A percentile compares a stretch with the other conserved stretches of the same genome.
These are phyloP conservation scores for Rhagoletis zephyria DNA, from an alignment of 1,140 invertebrate genomes.

Conservation along the genomic window DNA sequence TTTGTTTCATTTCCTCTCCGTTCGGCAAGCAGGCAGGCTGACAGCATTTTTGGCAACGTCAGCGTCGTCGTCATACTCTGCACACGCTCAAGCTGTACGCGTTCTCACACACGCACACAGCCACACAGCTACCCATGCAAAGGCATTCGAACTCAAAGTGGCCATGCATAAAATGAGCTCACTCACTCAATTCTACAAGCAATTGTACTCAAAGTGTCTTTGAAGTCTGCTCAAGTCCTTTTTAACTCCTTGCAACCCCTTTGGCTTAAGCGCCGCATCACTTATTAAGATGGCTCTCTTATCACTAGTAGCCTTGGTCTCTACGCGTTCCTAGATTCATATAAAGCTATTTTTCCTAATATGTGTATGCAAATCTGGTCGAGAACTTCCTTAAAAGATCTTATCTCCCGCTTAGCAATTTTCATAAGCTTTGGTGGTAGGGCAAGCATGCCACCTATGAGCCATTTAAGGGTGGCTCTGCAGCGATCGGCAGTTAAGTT, in stretches of 20 bases:
- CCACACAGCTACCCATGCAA: neutral
- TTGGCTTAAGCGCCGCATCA: neutral
- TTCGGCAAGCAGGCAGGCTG: neutral
- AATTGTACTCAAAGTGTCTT: neutral
- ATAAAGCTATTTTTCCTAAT: neutral
- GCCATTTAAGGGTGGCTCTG: slow-evolving; percentile 1
- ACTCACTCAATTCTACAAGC: too few relatives aligned
- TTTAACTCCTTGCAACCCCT: neutral
- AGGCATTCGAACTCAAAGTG: neutral
- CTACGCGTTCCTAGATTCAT: slow-evolving; percentile 18
- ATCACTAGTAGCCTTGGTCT: neutral
- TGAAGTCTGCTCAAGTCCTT: neutral
- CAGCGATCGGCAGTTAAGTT: slow-evolving; percentile 3
- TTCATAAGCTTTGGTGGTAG: neutral
- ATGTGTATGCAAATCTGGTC: slow-evolving; percentile 25
- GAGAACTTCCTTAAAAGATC: neutral
- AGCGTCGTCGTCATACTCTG: slow-evolving; percentile 4
- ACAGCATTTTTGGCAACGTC: slow-evolving; percentile 56
- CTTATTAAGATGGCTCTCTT: neutral
- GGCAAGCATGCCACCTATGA: neutral
- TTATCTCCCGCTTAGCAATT: neutral
- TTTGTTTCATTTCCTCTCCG: slow-evolving; percentile 42
- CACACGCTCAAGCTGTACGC: neutral
- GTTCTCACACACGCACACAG: neutral
- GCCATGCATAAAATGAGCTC: neutral